Conservation (phyloP, 2,888 invertebrate genomes). For the Sphaerolaimus hirsutus region DNA sequence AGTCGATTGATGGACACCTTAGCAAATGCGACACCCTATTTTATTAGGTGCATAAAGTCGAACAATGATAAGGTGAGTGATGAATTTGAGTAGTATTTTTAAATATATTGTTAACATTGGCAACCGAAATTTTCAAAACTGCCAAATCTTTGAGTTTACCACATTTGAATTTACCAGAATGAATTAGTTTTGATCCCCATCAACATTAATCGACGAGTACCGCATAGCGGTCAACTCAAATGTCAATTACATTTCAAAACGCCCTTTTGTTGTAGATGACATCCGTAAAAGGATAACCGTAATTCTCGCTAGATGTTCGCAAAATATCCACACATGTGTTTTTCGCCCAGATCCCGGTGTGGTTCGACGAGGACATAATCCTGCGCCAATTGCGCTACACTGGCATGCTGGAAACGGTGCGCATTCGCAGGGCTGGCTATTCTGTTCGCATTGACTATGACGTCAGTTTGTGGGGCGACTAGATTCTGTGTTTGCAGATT, state of each 20-base stretch:
- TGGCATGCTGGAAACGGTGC: slow-evolving; percentile 82
- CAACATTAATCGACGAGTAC: no score
- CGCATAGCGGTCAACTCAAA: no score
- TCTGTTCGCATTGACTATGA: slow-evolving; percentile 75
- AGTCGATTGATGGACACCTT: slow-evolving; percentile 74
- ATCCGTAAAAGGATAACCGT: no score
- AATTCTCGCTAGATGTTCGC: no score
- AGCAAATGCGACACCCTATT: slow-evolving; percentile 62
- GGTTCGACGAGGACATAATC: slow-evolving; percentile 75
- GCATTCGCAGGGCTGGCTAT: slow-evolving; percentile 78
- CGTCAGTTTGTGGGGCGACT: slow-evolving; percentile 13
- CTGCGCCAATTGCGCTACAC: slow-evolving; percentile 71
- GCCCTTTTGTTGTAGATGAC: no score
- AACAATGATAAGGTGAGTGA: slow-evolving; percentile 52
- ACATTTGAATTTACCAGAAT: not conserved
- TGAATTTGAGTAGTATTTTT: not conserved
- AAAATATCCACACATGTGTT: no score
- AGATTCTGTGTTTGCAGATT: no score
- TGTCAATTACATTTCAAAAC: no score
- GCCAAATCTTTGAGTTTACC: not conserved
- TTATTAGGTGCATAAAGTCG: slow-evolving; percentile 75
- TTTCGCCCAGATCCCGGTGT: slow-evolving; percentile 45
- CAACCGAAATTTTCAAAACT: not conserved
- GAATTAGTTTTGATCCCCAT: not conserved
- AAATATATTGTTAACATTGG: not conserved